These are phyloP conservation scores for Trialeurodes vaporariorum DNA, from an alignment of 1,140 invertebrate species.

Conservation along the genomic window DNA sequence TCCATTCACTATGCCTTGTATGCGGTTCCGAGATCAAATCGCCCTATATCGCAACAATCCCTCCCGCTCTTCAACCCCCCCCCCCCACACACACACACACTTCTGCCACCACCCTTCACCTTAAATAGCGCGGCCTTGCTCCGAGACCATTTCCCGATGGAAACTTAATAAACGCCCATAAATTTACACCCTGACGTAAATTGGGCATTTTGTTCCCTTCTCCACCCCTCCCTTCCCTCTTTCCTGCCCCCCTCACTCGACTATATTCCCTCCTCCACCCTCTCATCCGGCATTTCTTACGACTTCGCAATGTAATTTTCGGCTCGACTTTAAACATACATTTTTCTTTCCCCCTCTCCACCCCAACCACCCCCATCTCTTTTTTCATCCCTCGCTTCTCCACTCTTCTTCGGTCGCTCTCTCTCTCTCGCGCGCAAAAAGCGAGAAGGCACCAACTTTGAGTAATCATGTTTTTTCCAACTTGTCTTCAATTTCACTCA, in stretches of 20 bases:
- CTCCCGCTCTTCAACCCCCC: too few species aligned
- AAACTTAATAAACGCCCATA: not conserved
- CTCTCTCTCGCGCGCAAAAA: too few species aligned
- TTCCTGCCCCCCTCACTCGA: conserved; percentile 19
- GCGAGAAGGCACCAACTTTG: conserved; percentile 1
- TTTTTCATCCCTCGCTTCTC: not conserved
- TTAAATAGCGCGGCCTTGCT: not conserved
- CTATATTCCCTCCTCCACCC: not conserved
- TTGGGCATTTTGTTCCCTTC: conserved; percentile 6
- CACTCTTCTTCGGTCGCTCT: not conserved
- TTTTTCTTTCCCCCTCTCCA: conserved; percentile 1
- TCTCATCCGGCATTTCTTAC: conserved; percentile 7
- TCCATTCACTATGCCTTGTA: too few species aligned
- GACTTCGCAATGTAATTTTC: not conserved
- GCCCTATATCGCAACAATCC: too few species aligned
- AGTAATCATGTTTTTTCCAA: conserved; percentile 5
- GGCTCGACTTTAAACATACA: not conserved
- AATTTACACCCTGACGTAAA: not conserved
- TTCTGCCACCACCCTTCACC: not conserved
- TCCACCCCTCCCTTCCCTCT: conserved; percentile 18
- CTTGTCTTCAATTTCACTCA: conserved; percentile 1
- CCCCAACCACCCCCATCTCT: not conserved
- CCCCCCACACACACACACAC: too few species aligned
- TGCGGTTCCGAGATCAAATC: too few species aligned
- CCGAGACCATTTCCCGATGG: not conserved